Conservation (phyloP, 2,797 vertebrate genomes). For the Cyprinodon diabolis region DNA sequence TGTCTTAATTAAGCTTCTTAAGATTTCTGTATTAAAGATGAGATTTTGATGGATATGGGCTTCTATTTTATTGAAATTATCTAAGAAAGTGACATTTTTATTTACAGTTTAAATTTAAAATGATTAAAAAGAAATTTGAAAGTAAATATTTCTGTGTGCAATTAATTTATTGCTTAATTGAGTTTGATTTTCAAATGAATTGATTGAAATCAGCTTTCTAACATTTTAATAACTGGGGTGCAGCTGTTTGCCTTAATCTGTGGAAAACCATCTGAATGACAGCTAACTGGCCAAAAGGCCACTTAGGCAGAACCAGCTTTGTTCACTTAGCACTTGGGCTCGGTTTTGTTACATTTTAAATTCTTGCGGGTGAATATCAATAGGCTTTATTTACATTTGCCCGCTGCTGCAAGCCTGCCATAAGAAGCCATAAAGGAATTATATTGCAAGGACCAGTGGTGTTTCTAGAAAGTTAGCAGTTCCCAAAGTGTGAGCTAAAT, state of each 20-base stretch:
- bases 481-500: conserved; percentile 52
- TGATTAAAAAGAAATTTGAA: background rate
- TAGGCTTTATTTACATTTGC: background rate
- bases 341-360: conserved; percentile 3
- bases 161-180: background rate
- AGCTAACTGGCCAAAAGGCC: background rate
- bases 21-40: background rate
- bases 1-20: background rate
- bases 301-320: background rate
- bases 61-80: background rate
- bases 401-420: conserved; percentile 10
- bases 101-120: background rate
- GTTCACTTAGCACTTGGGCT: background rate
- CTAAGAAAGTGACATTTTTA: background rate
- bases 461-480: conserved; percentile 42
- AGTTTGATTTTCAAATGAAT: background rate
- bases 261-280: background rate
- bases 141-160: background rate
- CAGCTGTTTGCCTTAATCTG: background rate
- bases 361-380: conserved; percentile 2
- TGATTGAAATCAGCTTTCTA: background rate
- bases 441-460: conserved; percentile 28
- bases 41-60: background rate
- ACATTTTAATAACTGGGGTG: background rate
- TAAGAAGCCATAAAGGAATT: conserved; percentile 38